Evolutionary conservation across 2,797 vertebrate genomes (phyloP), one percentile per base, ranked within the genome.

Genomic region (Propithecus perrieri): DNA sequence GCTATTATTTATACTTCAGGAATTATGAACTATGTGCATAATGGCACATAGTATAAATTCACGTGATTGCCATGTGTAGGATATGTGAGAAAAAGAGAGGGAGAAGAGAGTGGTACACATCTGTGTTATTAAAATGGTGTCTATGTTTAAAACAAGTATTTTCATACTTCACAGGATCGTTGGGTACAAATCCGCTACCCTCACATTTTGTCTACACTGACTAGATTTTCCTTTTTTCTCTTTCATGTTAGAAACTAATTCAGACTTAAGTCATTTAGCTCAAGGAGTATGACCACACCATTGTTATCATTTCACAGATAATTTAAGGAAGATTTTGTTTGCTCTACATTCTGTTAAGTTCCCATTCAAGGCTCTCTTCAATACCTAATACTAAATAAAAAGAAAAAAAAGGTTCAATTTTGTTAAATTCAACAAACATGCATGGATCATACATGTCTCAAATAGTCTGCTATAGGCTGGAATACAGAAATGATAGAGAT

Each of bases 121-220:
- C 96, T 97, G 93, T 95, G 93, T 95, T 96, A 97, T 96, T 94
- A 61, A 96, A 96, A 79, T 13, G 24, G 61, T 59, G 95, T 85
- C 93, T 94, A 79, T 96, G 81, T 96, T 96, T 97, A 95, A 97
- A 90, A 59, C 9, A 80, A 75, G 75, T 93, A 80, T 80, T 96
- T 95, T 88, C 91, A 94, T 76, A 90, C 71, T 97, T 95, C 61
- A 80, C 43, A 69, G 63, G 74, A 89, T 87, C 59, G 4, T 33
- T 69, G 48, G n/a, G 91, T 67, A 94, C 28, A 71, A 94, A 94
- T 57, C n/a, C 5, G 1, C 35, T 84, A 67, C 48, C 63, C 65
- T 46, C 28, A 94, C 43, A 55, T 89, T 95, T 76, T 72, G 72
- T 95, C 93, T 71, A 80, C 30, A 50, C 9, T 74, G 69, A 91